phyloP scores from a whole-genome alignment of 2,888 invertebrate species.

The Eilema griseolum region DNA sequence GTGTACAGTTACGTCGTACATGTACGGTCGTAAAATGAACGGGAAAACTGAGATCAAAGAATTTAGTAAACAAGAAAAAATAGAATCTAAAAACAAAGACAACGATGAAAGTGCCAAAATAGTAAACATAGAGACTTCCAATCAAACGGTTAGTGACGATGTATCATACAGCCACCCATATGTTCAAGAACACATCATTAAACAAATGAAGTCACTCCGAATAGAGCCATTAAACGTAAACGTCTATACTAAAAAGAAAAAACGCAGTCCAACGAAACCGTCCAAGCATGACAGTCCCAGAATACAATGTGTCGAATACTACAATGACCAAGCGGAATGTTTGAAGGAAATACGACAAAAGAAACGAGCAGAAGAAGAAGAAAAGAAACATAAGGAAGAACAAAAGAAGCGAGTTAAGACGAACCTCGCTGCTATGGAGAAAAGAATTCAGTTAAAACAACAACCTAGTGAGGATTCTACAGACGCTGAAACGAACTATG shows the following conservation, averaged over 20 bases:
- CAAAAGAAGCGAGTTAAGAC: slow-evolving; percentile 69
- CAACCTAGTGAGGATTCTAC: slow-evolving; percentile 81
- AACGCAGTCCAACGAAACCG: slow-evolving; percentile 78
- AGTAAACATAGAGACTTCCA: slow-evolving; percentile 56
- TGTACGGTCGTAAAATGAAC: slow-evolving; percentile 78
- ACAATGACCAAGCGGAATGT: slow-evolving; percentile 89
- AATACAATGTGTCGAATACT: slow-evolving; percentile 85
- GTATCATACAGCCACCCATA: slow-evolving; percentile 73
- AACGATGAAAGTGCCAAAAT: slow-evolving; percentile 73
- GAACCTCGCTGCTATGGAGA: slow-evolving; percentile 71
- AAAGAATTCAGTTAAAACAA: slow-evolving; percentile 69
- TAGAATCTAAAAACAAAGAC: slow-evolving; percentile 73
- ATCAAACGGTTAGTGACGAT: slow-evolving; percentile 66
- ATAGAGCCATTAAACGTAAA: slow-evolving; percentile 81
- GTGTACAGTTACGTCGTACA: slow-evolving; percentile 69
- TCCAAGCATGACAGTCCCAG: slow-evolving; percentile 68
- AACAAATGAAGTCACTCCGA: slow-evolving; percentile 82
- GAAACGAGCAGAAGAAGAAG: slow-evolving; percentile 72
- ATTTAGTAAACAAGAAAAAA: slow-evolving; percentile 77
- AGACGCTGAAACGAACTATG: slow-evolving; percentile 73
- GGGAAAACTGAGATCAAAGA: slow-evolving; percentile 77
- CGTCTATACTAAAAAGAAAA: slow-evolving; percentile 69
- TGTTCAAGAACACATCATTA: slow-evolving; percentile 82
- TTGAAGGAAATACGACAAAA: slow-evolving; percentile 82
- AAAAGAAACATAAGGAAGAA: slow-evolving; percentile 73